Evolutionary conservation across 2,113 vertebrate species (phyloP).

Genomic region (Orthonyx spaldingii): DNA sequence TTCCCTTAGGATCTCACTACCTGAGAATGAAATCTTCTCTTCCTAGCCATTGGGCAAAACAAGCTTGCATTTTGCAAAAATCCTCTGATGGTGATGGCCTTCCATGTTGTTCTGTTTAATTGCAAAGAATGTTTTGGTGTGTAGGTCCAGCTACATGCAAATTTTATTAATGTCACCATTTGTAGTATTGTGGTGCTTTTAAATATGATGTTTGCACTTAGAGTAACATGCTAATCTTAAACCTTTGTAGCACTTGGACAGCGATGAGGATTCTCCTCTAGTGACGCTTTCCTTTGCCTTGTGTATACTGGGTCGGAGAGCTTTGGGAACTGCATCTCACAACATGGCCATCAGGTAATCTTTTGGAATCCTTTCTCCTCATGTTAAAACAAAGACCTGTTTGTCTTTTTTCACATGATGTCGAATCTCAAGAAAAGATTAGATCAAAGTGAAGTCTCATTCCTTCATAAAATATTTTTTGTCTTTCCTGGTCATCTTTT

Average conservation of each 20-base stretch:
- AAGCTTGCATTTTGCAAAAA: neutral
- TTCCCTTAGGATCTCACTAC: neutral
- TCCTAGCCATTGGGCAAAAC: neutral
- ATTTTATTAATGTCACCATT: neutral
- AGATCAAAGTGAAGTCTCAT: neutral
- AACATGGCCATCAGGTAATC: slow-evolving; percentile 93
- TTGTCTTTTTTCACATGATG: neutral
- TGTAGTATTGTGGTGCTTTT: neutral
- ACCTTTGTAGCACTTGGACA: slow-evolving; percentile 79
- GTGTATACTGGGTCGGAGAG: slow-evolving; percentile 90
- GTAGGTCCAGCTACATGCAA: neutral
- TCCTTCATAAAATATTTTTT: neutral
- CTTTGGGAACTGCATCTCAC: slow-evolving; percentile 89
- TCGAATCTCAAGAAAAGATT: neutral
- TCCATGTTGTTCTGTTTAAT: neutral
- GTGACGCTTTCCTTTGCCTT: slow-evolving; percentile 93
- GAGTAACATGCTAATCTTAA: neutral
- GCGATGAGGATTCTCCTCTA: slow-evolving; percentile 90
- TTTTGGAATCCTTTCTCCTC: neutral
- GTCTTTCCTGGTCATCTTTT: neutral
- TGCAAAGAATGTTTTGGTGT: neutral
- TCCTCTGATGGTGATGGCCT: neutral
- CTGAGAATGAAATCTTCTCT: neutral
- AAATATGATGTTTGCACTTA: neutral
- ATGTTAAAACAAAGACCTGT: neutral